A percentile compares a stretch with the other conserved stretches of the same genome.
phyloP scores from a whole-genome alignment of 2,797 vertebrate species.

The Muscicapa striata region DNA sequence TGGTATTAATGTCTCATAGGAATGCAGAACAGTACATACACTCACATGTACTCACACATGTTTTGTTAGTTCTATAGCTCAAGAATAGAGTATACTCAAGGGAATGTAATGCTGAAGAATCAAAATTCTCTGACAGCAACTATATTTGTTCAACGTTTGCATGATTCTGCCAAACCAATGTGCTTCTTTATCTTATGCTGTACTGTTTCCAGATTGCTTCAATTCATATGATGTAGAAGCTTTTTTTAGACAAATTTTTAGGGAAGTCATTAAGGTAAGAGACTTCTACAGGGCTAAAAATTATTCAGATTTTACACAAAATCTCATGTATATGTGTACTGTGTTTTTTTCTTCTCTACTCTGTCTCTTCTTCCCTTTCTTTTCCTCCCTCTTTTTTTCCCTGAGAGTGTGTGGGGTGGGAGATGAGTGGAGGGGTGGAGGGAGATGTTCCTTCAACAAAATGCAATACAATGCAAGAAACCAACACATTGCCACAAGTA shows the following conservation, averaged over 20 bases:
- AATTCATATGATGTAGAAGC: slow-evolving; percentile 53
- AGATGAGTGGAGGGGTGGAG: fast-evolving
- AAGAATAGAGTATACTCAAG: not conserved
- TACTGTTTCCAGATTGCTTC: slow-evolving; percentile 58
- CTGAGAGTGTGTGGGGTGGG: not conserved
- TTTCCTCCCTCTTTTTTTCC: not conserved
- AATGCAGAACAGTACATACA: not conserved
- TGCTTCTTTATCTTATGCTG: slow-evolving; percentile 11
- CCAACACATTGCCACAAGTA: slow-evolving; percentile 47
- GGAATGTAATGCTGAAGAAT: not conserved
- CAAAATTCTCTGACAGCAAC: not conserved
- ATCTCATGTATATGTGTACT: not conserved
- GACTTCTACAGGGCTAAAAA: slow-evolving; percentile 15
- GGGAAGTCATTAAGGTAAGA: slow-evolving; percentile 68
- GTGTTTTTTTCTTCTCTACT: not conserved
- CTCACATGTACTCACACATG: fast-evolving
- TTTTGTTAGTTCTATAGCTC: not conserved
- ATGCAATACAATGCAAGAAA: slow-evolving; percentile 49
- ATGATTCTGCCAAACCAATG: not conserved
- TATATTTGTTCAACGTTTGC: not conserved
- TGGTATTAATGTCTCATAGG: not conserved
- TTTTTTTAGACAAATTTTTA: slow-evolving; percentile 65
- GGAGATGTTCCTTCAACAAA: slow-evolving; percentile 22
- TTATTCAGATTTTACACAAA: slow-evolving; percentile 48
- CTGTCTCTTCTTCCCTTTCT: not conserved